Evolutionary conservation across 2,888 invertebrate species (phyloP).

Genomic region (Julus scandinavius): DNA sequence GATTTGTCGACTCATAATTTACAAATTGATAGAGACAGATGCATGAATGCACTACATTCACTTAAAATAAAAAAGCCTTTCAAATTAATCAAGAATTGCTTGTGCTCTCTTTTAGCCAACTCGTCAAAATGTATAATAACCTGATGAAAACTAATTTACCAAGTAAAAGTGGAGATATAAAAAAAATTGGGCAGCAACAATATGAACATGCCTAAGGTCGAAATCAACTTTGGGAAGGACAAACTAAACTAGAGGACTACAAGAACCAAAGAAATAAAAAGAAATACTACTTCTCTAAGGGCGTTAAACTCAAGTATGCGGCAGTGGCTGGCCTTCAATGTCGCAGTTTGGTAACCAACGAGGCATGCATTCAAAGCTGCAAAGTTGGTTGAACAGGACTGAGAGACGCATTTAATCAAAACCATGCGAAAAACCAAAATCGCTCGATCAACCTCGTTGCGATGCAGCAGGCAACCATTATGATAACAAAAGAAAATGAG

Average conservation of each 20-base stretch:
- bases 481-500: background rate
- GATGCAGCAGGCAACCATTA: background rate
- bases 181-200: background rate
- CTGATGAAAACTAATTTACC: background rate
- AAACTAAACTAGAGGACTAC: background rate
- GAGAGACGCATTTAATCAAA: background rate
- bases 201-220: background rate
- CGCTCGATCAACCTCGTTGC: background rate
- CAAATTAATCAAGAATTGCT: no score
- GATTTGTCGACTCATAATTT: no score
- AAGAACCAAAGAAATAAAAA: background rate
- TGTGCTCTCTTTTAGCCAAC: background rate
- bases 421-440: background rate
- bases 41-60: no score
- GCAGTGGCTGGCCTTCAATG: background rate
- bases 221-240: background rate
- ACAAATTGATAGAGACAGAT: no score
- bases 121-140: background rate
- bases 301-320: background rate
- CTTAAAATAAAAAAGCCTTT: no score
- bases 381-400: background rate
- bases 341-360: background rate
- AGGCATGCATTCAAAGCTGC: background rate
- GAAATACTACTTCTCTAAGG: background rate
- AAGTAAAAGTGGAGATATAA: background rate